These are phyloP conservation scores for Drosophila willistoni DNA, from an alignment of 1,140 invertebrate genomes.

Conservation along the genomic window DNA sequence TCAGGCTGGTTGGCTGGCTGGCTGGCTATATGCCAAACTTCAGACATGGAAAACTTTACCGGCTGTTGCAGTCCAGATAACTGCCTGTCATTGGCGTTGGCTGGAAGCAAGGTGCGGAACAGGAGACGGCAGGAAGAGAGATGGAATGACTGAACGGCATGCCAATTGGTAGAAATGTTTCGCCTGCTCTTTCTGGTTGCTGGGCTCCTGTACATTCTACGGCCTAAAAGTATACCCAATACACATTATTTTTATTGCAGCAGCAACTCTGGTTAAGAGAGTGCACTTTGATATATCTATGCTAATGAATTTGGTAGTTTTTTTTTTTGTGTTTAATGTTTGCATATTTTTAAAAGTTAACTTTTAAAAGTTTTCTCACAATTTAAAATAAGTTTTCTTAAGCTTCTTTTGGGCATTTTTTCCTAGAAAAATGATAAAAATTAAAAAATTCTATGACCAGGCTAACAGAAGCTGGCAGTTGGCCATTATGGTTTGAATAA, in stretches of 20 bases:
- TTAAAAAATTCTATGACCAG: conserved; percentile 40
- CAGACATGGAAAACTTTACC: conserved; percentile 38
- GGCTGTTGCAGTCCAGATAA: conserved; percentile 60
- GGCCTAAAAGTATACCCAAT: conserved; percentile 12
- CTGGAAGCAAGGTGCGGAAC: background rate
- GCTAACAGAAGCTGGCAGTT: conserved; percentile 30
- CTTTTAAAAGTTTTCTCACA: too few relatives aligned
- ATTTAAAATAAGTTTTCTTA: background rate
- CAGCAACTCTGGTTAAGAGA: background rate
- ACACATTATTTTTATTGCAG: background rate
- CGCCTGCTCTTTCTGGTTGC: conserved; percentile 9
- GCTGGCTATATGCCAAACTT: conserved; percentile 44
- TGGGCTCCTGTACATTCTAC: conserved; percentile 25
- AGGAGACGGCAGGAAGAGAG: too few relatives aligned
- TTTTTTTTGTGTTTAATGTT: background rate
- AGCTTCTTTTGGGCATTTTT: background rate
- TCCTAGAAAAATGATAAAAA: conserved; percentile 15
- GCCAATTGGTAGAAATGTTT: background rate
- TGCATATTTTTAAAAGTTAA: background rate
- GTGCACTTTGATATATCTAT: background rate
- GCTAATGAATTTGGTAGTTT: background rate
- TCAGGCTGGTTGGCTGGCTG: background rate
- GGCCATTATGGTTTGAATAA: background rate
- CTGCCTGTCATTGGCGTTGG: conserved; percentile 38
- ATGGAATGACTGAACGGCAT: background rate